phyloP scores from a whole-genome alignment of 2,113 vertebrate genomes.

The Puma concolor region DNA sequence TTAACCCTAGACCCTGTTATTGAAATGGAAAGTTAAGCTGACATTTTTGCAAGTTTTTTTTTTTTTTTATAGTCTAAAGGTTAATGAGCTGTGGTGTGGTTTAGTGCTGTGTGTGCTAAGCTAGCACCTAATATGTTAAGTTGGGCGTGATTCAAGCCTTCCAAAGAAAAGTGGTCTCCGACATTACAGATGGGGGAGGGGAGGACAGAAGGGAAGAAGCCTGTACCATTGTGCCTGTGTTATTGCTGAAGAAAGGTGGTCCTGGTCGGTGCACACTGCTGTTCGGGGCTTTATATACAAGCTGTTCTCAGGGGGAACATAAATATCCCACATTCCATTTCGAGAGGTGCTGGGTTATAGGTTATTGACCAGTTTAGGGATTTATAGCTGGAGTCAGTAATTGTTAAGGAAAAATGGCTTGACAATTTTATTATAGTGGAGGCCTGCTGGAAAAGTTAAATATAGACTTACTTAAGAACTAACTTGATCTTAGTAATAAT shows the following conservation, averaged over 20 bases:
- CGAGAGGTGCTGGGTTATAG: constrained; percentile 76
- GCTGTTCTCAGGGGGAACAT: constrained; percentile 50
- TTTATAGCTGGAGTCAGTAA: constrained; percentile 77
- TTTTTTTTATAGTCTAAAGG: constrained; percentile 77
- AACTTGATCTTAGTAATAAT: constrained; percentile 1
- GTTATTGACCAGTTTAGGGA: constrained; percentile 82
- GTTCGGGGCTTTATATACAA: constrained; percentile 45
- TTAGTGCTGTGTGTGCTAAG: constrained; percentile 74
- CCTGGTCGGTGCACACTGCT: neutral
- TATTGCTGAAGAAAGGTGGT: constrained; percentile 51
- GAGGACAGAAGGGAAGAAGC: constrained; percentile 53
- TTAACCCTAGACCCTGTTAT: constrained; percentile 63
- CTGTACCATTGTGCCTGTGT: neutral
- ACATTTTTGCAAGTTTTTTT: constrained; percentile 66
- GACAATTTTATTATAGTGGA: constrained; percentile 75
- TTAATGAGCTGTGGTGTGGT: constrained; percentile 81
- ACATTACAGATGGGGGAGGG: neutral
- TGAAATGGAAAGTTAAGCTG: constrained; percentile 74
- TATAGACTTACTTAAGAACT: constrained; percentile 33
- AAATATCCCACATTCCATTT: constrained; percentile 79
- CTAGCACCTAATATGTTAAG: constrained; percentile 83
- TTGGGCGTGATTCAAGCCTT: constrained; percentile 77
- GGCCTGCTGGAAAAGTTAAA: constrained; percentile 69
- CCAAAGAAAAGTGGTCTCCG: constrained; percentile 41
- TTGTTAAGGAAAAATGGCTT: constrained; percentile 76